Percentiles rank a stretch among this genome's conserved stretches.
These are phyloP conservation scores for Aulostomus chinensis DNA, from an alignment of 2,797 vertebrate genomes.

Conservation along the genomic window DNA sequence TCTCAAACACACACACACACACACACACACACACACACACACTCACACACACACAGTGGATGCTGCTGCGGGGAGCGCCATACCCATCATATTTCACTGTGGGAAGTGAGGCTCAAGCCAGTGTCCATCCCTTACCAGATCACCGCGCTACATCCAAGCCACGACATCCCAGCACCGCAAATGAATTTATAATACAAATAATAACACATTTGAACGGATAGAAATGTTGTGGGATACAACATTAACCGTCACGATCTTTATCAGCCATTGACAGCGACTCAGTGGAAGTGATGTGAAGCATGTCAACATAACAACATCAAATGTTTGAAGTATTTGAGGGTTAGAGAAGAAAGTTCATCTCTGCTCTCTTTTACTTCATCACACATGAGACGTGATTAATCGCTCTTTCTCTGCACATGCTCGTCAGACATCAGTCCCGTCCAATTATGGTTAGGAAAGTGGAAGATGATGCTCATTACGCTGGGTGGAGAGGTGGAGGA, in stretches of 20 bases:
- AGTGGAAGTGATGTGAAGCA: background rate
- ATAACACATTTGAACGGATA: slow-evolving; percentile 42
- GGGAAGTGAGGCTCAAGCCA: no score
- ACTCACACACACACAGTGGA: no score
- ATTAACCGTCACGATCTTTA: slow-evolving; percentile 55
- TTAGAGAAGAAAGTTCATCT: slow-evolving; percentile 29
- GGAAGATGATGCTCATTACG: slow-evolving; percentile 55
- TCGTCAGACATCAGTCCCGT: slow-evolving; percentile 56
- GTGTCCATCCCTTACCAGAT: no score
- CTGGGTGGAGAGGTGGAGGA: slow-evolving; percentile 72
- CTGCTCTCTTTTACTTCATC: slow-evolving; percentile 1
- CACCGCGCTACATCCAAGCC: no score
- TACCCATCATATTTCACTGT: no score
- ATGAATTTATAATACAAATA: no score
- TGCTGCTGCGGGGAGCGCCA: no score
- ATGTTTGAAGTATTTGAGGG: slow-evolving; percentile 20
- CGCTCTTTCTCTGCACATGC: slow-evolving; percentile 29
- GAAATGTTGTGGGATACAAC: slow-evolving; percentile 23
- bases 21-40: no score
- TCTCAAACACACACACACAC: no score
- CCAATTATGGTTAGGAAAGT: slow-evolving; percentile 65
- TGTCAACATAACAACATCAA: slow-evolving; percentile 38
- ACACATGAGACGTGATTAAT: slow-evolving; percentile 26
- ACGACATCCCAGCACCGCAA: no score
- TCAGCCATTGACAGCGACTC: no score